phyloP scores from a whole-genome alignment of 1,140 invertebrate species.

The Reticulitermes speratus region DNA sequence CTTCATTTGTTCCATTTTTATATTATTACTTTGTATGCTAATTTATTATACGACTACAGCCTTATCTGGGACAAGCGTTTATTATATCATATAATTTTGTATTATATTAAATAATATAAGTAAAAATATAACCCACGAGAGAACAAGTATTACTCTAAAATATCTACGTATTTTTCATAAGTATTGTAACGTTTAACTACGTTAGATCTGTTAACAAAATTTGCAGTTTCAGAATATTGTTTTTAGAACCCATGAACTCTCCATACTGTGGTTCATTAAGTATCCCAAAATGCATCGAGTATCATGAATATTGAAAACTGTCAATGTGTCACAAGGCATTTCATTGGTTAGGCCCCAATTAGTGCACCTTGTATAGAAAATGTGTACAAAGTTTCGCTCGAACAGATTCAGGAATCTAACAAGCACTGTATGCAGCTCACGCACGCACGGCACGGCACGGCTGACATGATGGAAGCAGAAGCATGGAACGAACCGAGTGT shows the following conservation, averaged over 20 bases:
- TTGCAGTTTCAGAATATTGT: background rate
- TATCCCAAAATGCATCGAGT: background rate
- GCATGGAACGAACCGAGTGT: constrained; percentile 13
- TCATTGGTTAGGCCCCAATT: background rate
- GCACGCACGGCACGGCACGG: background rate
- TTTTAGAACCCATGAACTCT: background rate
- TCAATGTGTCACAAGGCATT: constrained; percentile 5
- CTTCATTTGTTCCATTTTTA: too few species aligned
- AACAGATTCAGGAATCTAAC: background rate
- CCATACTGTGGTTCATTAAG: constrained; percentile 1
- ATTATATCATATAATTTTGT: too few species aligned
- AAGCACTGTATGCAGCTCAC: background rate
- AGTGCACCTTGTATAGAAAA: background rate
- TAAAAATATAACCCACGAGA: background rate
- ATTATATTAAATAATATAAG: too few species aligned
- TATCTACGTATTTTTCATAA: background rate
- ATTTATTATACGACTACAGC: too few species aligned
- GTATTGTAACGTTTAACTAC: background rate
- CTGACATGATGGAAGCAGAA: constrained; percentile 14
- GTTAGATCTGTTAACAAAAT: background rate
- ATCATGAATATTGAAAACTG: constrained; percentile 17
- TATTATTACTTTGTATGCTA: too few species aligned
- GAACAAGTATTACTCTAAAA: background rate
- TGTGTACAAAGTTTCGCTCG: background rate
- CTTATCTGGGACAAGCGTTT: too few species aligned